Percentiles rank a stretch among this genome's conserved stretches.
Conservation (phyloP, 2,113 vertebrate genomes). For the Tetrao urogallus region DNA sequence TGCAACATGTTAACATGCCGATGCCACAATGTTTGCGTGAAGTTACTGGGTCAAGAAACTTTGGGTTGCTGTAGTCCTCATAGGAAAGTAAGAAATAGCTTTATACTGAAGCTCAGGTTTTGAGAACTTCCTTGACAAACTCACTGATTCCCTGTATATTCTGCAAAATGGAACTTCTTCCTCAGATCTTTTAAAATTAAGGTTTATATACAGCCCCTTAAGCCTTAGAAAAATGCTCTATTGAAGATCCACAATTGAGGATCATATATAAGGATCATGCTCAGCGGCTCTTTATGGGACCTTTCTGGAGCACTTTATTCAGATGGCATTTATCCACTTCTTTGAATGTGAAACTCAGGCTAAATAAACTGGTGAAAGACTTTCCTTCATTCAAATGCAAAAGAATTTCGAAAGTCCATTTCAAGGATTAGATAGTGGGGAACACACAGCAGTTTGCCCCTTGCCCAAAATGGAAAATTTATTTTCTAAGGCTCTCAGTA, state of each 20-base stretch:
- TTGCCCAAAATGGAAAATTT: conserved; percentile 32
- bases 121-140: background rate
- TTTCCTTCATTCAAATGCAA: conserved; percentile 26
- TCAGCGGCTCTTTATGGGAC: background rate
- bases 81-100: background rate
- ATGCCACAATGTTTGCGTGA: background rate
- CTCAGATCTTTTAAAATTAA: background rate
- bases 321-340: background rate
- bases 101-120: background rate
- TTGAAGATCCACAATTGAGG: background rate
- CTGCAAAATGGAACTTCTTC: background rate
- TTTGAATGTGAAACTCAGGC: conserved; percentile 7
- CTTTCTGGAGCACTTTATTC: background rate
- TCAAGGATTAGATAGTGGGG: conserved; percentile 41
- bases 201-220: background rate
- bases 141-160: background rate
- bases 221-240: background rate
- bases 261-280: background rate
- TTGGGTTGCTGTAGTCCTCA: background rate
- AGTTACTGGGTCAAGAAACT: background rate
- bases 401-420: conserved; percentile 41
- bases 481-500: conserved; percentile 26
- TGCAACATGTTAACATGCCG: accelerated
- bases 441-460: conserved; percentile 22
- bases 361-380: conserved; percentile 28